Conservation (phyloP, 2,888 invertebrate genomes). For the Allygus modestus region DNA sequence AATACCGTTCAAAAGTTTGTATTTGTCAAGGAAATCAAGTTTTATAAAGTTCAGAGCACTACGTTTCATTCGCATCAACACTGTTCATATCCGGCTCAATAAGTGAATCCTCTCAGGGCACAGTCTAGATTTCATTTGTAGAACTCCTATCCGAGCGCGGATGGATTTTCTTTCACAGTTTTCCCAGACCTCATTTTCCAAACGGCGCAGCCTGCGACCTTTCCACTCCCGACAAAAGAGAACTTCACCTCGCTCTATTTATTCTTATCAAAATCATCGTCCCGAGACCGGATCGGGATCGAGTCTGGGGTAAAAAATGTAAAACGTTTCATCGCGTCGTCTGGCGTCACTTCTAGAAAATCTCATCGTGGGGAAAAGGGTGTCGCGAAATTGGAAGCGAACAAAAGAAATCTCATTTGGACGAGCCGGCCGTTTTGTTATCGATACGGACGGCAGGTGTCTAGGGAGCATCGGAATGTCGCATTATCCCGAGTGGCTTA, state of each 20-base stretch:
- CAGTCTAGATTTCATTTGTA: slow-evolving; percentile 14
- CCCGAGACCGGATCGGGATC: slow-evolving; percentile 11
- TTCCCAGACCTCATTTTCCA: slow-evolving; percentile 53
- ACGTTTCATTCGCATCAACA: no score
- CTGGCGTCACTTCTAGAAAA: neutral
- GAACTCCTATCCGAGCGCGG: neutral
- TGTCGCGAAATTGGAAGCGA: slow-evolving; percentile 54
- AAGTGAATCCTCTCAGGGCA: neutral
- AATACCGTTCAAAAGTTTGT: neutral
- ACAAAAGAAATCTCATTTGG: slow-evolving; percentile 63
- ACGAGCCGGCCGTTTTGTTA: slow-evolving; percentile 58
- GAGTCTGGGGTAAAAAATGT: slow-evolving; percentile 44
- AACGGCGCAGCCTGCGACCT: slow-evolving; percentile 22
- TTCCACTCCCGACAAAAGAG: slow-evolving; percentile 37
- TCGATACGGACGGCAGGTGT: slow-evolving; percentile 50
- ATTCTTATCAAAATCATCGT: slow-evolving; percentile 57
- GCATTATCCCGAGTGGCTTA: slow-evolving; percentile 46
- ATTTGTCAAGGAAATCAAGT: no score
- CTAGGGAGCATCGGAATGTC: slow-evolving; percentile 47
- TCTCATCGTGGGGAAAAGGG: slow-evolving; percentile 47
- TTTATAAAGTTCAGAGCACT: no score
- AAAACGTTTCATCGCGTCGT: slow-evolving; percentile 39
- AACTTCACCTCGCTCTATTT: slow-evolving; percentile 41
- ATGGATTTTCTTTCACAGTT: slow-evolving; percentile 30
- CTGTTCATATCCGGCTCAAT: slow-evolving; percentile 8